Percentiles rank a stretch among this genome's conserved stretches.
Evolutionary conservation across 2,888 invertebrate species (phyloP).

Genomic region (Pantelozetes paolii): DNA sequence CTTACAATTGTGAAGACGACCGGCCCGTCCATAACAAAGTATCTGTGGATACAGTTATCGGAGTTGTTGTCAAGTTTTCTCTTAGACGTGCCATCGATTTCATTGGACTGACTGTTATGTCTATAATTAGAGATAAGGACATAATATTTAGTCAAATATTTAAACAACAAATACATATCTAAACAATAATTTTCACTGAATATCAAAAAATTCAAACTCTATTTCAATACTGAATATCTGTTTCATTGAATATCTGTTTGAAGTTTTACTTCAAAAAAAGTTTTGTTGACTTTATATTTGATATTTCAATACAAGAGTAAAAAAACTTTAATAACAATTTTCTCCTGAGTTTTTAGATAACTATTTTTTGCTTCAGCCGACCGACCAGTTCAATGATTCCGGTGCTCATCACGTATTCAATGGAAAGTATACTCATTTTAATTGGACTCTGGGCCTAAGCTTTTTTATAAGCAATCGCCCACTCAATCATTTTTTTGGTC

Average conservation of each 20-base stretch:
- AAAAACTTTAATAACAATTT: background rate
- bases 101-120: slow-evolving; percentile 9
- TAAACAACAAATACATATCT: background rate
- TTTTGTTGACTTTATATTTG: no score
- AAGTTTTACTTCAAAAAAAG: no score
- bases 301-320: no score
- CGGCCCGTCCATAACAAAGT: slow-evolving; percentile 59
- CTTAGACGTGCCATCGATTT: background rate
- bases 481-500: background rate
- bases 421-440: background rate
- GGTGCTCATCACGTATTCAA: background rate
- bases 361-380: background rate
- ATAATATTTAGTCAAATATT: background rate
- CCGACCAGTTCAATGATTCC: slow-evolving; percentile 3
- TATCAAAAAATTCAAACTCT: background rate
- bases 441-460: background rate
- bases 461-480: background rate
- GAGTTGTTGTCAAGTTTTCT: slow-evolving; percentile 19
- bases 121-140: background rate
- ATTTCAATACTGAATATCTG: no score
- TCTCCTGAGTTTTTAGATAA: background rate
- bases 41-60: slow-evolving; percentile 49
- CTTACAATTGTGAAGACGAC: slow-evolving; percentile 56
- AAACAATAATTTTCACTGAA: background rate
- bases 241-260: no score